Percentiles rank a stretch among this genome's conserved stretches.
phyloP scores from a whole-genome alignment of 2,797 vertebrate species.

The Etheostoma nigrum region DNA sequence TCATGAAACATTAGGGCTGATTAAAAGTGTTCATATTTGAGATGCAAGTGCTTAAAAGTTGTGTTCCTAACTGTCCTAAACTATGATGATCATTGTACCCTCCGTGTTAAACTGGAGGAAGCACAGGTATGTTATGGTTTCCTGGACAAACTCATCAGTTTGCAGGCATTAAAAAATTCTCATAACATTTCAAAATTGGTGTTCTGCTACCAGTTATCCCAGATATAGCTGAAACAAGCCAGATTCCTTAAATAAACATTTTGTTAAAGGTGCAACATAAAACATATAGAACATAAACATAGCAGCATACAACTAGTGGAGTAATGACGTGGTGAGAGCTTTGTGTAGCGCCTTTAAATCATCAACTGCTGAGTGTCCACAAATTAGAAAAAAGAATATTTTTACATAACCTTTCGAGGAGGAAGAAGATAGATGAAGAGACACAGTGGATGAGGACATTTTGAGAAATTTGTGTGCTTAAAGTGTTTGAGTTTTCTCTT shows the following conservation, averaged over 20 bases:
- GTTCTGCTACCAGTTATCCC: conserved; percentile 4
- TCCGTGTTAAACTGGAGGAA: neutral
- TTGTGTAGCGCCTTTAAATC: too few species aligned
- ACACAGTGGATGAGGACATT: conserved; percentile 5
- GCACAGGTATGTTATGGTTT: neutral
- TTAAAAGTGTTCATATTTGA: conserved; percentile 9
- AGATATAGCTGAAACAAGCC: neutral
- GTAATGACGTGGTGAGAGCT: too few species aligned
- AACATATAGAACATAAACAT: too few species aligned
- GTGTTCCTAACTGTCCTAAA: neutral
- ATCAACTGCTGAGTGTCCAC: neutral
- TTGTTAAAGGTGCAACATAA: neutral
- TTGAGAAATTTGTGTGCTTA: conserved; percentile 40
- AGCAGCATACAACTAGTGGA: too few species aligned
- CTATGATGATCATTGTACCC: neutral
- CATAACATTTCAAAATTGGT: conserved; percentile 6
- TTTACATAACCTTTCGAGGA: neutral
- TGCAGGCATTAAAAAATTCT: conserved; percentile 3
- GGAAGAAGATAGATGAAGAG: neutral
- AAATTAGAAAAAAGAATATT: neutral
- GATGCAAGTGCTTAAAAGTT: conserved; percentile 4
- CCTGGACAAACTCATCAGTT: neutral
- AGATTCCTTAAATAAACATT: neutral
- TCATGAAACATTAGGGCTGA: conserved; percentile 42
- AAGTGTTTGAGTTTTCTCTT: conserved; percentile 40